Evolutionary conservation across 2,888 invertebrate species (phyloP).

Genomic region (Electrophaes corylata): DNA sequence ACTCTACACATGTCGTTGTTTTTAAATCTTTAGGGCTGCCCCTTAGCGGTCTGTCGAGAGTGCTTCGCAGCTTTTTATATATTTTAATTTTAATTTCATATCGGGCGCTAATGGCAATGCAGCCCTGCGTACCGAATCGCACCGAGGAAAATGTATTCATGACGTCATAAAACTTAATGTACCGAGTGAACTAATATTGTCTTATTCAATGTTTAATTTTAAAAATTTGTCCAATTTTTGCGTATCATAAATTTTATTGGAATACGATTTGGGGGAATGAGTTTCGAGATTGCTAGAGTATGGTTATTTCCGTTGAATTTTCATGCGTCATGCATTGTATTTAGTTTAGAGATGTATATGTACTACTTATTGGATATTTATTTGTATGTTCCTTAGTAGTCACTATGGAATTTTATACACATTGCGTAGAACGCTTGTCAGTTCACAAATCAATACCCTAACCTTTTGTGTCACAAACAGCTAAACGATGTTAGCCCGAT

Average conservation of each 20-base stretch:
- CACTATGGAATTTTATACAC: background rate
- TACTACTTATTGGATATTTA: background rate
- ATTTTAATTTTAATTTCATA: constrained; percentile 85
- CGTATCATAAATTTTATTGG: constrained; percentile 75
- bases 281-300: constrained; percentile 26
- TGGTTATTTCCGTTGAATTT: constrained; percentile 23
- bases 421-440: constrained; percentile 2
- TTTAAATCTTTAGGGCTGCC: constrained; percentile 79
- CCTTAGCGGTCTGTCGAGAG: constrained; percentile 81
- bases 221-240: constrained; percentile 72
- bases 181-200: constrained; percentile 84
- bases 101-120: constrained; percentile 80
- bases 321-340: background rate
- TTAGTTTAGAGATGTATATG: background rate
- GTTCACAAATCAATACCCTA: constrained; percentile 16
- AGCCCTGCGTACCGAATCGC: constrained; percentile 82
- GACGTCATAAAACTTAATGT: constrained; percentile 81
- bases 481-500: constrained; percentile 61
- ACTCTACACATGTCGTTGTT: constrained; percentile 59
- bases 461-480: constrained; percentile 25
- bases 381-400: no score
- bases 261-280: constrained; percentile 40
- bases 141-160: constrained; percentile 79
- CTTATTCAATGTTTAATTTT: constrained; percentile 82
- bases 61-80: constrained; percentile 80